Evolutionary conservation across 2,888 invertebrate species (phyloP).

Genomic region (Agrochola lychnidis): DNA sequence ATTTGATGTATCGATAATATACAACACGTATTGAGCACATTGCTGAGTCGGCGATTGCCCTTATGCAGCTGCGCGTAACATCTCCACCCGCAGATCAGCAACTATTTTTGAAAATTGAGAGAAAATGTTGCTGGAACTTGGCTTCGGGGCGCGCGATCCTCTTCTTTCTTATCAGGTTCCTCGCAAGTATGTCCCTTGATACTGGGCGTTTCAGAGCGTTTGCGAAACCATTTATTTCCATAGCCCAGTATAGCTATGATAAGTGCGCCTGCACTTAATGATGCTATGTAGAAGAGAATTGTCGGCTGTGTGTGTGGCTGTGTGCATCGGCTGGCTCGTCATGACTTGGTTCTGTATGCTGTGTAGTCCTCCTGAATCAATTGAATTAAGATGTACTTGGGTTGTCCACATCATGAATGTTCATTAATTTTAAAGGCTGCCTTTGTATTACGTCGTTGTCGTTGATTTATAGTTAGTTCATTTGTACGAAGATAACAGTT

Average conservation of each 20-base stretch:
- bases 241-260: background rate
- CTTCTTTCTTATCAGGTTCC: background rate
- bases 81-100: too few relatives aligned
- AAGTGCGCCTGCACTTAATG: background rate
- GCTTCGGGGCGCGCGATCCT: background rate
- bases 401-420: background rate
- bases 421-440: slow-evolving; percentile 10
- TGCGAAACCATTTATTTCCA: background rate
- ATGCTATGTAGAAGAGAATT: background rate
- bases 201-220: background rate
- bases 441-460: slow-evolving; percentile 6
- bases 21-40: too few relatives aligned
- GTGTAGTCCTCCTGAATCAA: background rate
- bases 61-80: too few relatives aligned
- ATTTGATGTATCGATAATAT: too few relatives aligned
- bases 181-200: background rate
- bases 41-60: too few relatives aligned
- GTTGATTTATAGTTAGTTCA: slow-evolving; percentile 1
- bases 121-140: slow-evolving; percentile 13
- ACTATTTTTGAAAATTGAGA: background rate
- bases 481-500: slow-evolving; percentile 2
- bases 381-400: slow-evolving; percentile 2
- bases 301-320: background rate
- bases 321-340: slow-evolving; percentile 1
- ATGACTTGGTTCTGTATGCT: slow-evolving; percentile 4